Evolutionary conservation across 2,888 invertebrate species (phyloP).

Genomic region (Trisateles emortualis): DNA sequence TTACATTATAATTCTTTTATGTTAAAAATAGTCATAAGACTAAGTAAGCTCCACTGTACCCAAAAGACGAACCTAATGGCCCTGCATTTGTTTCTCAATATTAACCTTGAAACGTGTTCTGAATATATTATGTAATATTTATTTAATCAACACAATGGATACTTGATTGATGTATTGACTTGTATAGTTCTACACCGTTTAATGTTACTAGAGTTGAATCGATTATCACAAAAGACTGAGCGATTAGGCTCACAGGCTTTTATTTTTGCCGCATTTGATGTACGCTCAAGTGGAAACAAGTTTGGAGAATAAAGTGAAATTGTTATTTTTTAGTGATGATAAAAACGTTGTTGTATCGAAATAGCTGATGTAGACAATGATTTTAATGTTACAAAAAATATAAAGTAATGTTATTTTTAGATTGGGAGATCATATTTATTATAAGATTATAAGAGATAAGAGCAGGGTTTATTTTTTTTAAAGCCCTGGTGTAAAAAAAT

Average conservation of each 20-base stretch:
- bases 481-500: too few relatives aligned
- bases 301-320: not conserved
- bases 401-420: too few relatives aligned
- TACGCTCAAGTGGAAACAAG: conserved; percentile 13
- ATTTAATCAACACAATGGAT: conserved; percentile 1
- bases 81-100: not conserved
- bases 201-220: conserved; percentile 29
- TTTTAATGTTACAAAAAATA: too few relatives aligned
- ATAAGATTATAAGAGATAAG: too few relatives aligned
- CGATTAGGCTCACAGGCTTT: conserved; percentile 36
- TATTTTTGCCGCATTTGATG: conserved; percentile 29
- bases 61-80: not conserved
- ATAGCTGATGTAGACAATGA: not conserved
- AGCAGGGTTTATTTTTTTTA: too few relatives aligned
- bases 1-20: too few relatives aligned
- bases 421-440: too few relatives aligned
- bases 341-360: not conserved
- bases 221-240: conserved; percentile 43
- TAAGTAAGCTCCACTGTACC: too few relatives aligned
- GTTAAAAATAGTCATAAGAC: too few relatives aligned
- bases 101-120: not conserved
- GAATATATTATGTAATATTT: conserved; percentile 7
- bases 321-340: not conserved
- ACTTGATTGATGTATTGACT: conserved; percentile 28
- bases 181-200: conserved; percentile 21